Evolutionary conservation across 2,113 vertebrate species (phyloP).

Genomic region (Penelope pileata): DNA sequence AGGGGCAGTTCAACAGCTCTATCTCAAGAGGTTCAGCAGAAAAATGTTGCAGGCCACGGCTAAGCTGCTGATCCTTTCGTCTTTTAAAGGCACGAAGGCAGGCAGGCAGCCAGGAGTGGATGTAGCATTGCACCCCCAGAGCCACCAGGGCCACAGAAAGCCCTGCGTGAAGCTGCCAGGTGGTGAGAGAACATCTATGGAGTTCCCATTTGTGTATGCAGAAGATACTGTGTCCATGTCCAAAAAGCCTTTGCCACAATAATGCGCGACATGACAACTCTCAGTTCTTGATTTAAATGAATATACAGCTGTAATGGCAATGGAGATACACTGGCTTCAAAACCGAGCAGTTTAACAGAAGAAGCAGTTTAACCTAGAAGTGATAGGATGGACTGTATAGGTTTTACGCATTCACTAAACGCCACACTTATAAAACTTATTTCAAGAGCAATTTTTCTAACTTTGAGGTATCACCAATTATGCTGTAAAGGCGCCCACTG

Average conservation of each 20-base stretch:
- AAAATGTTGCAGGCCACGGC: background rate
- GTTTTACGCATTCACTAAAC: background rate
- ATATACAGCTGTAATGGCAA: background rate
- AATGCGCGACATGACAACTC: background rate
- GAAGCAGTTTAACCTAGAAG: background rate
- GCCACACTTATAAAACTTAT: background rate
- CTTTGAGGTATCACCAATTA: background rate
- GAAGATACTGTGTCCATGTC: rapidly evolving
- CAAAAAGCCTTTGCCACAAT: background rate
- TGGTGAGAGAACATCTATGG: background rate
- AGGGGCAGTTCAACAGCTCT: too few relatives aligned
- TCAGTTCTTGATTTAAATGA: background rate
- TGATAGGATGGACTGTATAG: background rate
- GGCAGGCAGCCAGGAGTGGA: background rate
- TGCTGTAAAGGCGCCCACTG: background rate
- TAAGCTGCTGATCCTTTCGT: background rate
- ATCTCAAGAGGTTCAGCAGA: too few relatives aligned
- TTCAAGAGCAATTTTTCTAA: background rate
- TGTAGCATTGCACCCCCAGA: background rate
- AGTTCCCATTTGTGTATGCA: background rate
- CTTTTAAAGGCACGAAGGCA: background rate
- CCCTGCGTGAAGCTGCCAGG: background rate
- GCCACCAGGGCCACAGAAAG: background rate
- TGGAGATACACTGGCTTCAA: background rate
- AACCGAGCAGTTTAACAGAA: background rate